These are phyloP conservation scores for Lucinisca nassula DNA, from an alignment of 2,888 invertebrate species.

Conservation along the genomic window DNA sequence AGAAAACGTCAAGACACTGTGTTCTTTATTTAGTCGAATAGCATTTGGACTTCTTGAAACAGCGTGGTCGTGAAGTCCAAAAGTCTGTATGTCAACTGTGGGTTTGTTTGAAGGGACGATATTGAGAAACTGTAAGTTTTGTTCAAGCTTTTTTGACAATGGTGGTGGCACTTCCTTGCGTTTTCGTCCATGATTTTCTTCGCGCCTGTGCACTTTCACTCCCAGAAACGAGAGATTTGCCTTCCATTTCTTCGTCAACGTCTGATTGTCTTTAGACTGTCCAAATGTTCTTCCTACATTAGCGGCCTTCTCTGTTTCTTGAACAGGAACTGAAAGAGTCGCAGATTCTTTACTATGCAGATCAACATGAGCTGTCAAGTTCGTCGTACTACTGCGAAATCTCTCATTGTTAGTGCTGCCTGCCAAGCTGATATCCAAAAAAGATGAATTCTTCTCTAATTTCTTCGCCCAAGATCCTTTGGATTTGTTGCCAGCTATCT, in stretches of 20 bases:
- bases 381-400: too few relatives aligned
- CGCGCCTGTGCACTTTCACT: neutral
- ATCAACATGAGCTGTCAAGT: too few relatives aligned
- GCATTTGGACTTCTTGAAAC: too few relatives aligned
- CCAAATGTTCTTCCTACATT: too few relatives aligned
- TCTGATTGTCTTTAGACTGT: too few relatives aligned
- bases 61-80: too few relatives aligned
- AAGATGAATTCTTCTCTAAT: neutral
- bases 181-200: neutral
- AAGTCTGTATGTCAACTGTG: neutral
- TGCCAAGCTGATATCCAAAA: neutral
- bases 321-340: neutral
- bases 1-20: too few relatives aligned
- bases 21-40: too few relatives aligned
- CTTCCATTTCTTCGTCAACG: neutral
- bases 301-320: neutral
- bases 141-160: neutral
- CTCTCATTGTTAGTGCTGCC: too few relatives aligned
- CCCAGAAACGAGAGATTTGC: neutral
- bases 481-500: too few relatives aligned
- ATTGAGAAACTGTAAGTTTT: neutral
- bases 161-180: neutral
- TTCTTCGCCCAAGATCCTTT: neutral
- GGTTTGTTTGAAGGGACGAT: neutral
- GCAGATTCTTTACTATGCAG: too few relatives aligned